phyloP scores from a whole-genome alignment of 2,888 invertebrate genomes.

The Anthrax anthrax region DNA sequence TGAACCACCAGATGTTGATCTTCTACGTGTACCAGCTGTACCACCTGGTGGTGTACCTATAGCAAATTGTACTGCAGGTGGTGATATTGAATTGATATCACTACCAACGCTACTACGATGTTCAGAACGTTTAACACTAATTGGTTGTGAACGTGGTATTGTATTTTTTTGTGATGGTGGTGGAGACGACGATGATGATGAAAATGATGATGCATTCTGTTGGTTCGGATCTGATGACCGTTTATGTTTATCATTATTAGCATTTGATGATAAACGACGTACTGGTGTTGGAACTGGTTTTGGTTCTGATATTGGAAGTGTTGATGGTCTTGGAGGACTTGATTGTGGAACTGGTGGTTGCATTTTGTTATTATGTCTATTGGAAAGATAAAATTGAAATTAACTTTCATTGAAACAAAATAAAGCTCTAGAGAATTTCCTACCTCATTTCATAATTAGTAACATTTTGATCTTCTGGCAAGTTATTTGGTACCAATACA shows the following conservation, averaged over 20 bases:
- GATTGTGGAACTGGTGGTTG: constrained; percentile 23
- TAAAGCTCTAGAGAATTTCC: constrained; percentile 3
- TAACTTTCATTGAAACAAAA: not conserved
- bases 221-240: not conserved
- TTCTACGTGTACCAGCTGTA: constrained; percentile 34
- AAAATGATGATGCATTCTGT: constrained; percentile 1
- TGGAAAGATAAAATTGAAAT: not conserved
- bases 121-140: constrained; percentile 64
- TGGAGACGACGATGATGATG: constrained; percentile 10
- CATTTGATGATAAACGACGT: constrained; percentile 21
- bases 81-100: constrained; percentile 83
- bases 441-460: constrained; percentile 28
- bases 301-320: constrained; percentile 57
- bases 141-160: constrained; percentile 73
- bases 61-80: constrained; percentile 77
- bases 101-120: constrained; percentile 52
- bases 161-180: constrained; percentile 24
- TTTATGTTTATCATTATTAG: constrained; percentile 13
- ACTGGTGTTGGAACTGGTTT: constrained; percentile 54
- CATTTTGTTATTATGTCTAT: constrained; percentile 18
- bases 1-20: constrained; percentile 52
- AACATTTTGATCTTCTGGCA: constrained; percentile 42
- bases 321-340: constrained; percentile 54
- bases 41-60: constrained; percentile 73
- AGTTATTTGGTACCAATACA: constrained; percentile 60